Evolutionary conservation across 1,140 invertebrate species (phyloP).

Genomic region (Caenorhabditis tropicalis): DNA sequence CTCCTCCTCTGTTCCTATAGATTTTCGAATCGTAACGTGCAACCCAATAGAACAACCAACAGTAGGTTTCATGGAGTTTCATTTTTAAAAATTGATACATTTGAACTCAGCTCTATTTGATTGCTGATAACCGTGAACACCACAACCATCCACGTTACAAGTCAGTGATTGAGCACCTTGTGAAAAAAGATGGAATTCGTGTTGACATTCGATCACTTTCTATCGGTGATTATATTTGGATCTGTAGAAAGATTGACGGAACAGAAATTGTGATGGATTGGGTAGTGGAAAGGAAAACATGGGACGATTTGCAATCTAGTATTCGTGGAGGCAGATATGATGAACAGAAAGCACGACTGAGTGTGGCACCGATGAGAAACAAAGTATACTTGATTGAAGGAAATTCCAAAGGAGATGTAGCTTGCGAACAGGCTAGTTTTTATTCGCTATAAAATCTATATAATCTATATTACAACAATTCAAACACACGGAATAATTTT

Average conservation of each 20-base stretch:
- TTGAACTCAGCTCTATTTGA: conserved; percentile 9
- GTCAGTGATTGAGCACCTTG: conserved; percentile 25
- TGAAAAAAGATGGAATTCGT: conserved; percentile 33
- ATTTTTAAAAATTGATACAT: background rate
- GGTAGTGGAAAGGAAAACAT: conserved; percentile 50
- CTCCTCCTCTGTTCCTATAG: background rate
- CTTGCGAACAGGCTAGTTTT: conserved; percentile 41
- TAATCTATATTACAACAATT: too few relatives aligned
- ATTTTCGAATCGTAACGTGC: conserved; percentile 15
- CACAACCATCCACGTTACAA: conserved; percentile 17
- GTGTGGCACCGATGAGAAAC: conserved; percentile 41
- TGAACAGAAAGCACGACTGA: conserved; percentile 44
- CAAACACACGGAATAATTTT: background rate
- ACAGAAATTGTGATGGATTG: conserved; percentile 50
- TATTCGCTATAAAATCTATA: background rate
- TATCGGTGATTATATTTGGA: conserved; percentile 48
- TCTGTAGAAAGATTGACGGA: conserved; percentile 46
- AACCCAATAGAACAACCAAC: conserved; percentile 34
- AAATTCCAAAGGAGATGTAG: background rate
- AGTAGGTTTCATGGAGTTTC: background rate
- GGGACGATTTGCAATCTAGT: conserved; percentile 48
- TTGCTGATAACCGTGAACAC: conserved; percentile 48
- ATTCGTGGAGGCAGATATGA: conserved; percentile 47
- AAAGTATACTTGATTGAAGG: conserved; percentile 48
- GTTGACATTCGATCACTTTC: conserved; percentile 45